These are phyloP conservation scores for Agrotis exclamationis DNA, from an alignment of 2,888 invertebrate species.

Conservation along the genomic window DNA sequence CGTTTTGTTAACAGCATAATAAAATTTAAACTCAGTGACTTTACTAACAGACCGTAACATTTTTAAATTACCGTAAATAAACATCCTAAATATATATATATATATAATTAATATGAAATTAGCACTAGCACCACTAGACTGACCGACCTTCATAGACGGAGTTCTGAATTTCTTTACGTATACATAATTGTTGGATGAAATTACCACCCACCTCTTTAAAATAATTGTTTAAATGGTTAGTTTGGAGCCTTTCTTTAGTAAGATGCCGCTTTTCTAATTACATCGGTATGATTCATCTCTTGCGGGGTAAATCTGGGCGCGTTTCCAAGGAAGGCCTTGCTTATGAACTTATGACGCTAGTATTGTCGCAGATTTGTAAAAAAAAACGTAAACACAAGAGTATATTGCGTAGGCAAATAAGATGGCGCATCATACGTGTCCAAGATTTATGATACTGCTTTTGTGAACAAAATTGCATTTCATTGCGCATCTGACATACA, in stretches of 20 bases:
- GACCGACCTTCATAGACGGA: slow-evolving; percentile 1
- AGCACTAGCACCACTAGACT: not conserved
- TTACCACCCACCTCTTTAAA: slow-evolving; percentile 8
- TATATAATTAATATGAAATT: not conserved
- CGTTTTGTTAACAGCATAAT: too few species aligned
- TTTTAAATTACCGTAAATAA: slow-evolving; percentile 15
- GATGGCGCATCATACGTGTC: slow-evolving; percentile 3
- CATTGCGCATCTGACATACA: slow-evolving; percentile 4
- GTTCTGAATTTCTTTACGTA: slow-evolving; percentile 5
- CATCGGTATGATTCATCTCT: slow-evolving; percentile 69
- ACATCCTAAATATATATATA: slow-evolving; percentile 18
- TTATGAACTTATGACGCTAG: slow-evolving; percentile 66
- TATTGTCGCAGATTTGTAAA: slow-evolving; percentile 63
- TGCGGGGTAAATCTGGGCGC: slow-evolving; percentile 76
- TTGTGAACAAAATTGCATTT: slow-evolving; percentile 30
- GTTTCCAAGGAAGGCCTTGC: slow-evolving; percentile 76
- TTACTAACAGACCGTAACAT: slow-evolving; percentile 1
- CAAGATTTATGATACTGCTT: slow-evolving; percentile 16
- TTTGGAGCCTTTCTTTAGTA: slow-evolving; percentile 50
- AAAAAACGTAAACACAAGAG: slow-evolving; percentile 55
- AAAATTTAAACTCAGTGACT: not conserved
- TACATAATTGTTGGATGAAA: not conserved
- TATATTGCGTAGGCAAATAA: slow-evolving; percentile 10
- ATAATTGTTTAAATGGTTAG: slow-evolving; percentile 27
- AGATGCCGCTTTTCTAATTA: slow-evolving; percentile 67